phyloP scores from a whole-genome alignment of 2,113 vertebrate genomes.

The Lamprologus speciosus region DNA sequence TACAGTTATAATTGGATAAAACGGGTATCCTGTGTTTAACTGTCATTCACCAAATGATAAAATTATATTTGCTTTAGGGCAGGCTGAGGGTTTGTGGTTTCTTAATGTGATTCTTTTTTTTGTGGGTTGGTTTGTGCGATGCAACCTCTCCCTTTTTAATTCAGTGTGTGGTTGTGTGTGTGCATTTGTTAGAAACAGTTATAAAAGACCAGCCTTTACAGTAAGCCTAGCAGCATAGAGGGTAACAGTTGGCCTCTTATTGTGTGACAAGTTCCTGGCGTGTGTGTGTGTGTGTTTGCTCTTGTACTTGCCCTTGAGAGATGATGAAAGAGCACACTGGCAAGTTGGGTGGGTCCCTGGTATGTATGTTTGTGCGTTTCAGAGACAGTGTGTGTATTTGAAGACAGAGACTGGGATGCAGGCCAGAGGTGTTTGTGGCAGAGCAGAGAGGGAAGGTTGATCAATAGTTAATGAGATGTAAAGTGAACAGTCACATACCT shows the following conservation, averaged over 20 bases:
- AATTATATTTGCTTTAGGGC: slow-evolving; percentile 18
- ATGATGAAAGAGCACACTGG: slow-evolving; percentile 38
- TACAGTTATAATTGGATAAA: not conserved
- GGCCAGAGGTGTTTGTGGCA: not conserved
- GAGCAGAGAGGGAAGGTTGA: slow-evolving; percentile 19
- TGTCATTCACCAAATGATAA: not conserved
- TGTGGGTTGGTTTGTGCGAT: not conserved
- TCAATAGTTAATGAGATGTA: slow-evolving; percentile 62
- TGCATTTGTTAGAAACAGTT: not conserved
- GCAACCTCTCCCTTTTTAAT: not conserved
- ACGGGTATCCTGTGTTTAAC: not conserved
- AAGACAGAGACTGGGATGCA: not conserved
- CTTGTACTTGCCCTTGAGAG: slow-evolving; percentile 28
- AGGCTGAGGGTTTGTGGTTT: not conserved
- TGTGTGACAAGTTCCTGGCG: not conserved
- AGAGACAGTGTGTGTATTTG: not conserved
- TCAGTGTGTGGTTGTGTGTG: not conserved
- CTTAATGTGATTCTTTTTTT: not conserved
- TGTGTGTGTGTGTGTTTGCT: not conserved
- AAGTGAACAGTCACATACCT: slow-evolving; percentile 52
- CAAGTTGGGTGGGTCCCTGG: slow-evolving; percentile 25
- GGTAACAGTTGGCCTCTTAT: not conserved
- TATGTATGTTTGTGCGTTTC: not conserved
- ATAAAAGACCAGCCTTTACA: not conserved
- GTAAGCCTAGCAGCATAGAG: not conserved